Conservation (phyloP, 2,113 vertebrate genomes). For the Paraplagusia blochii region DNA sequence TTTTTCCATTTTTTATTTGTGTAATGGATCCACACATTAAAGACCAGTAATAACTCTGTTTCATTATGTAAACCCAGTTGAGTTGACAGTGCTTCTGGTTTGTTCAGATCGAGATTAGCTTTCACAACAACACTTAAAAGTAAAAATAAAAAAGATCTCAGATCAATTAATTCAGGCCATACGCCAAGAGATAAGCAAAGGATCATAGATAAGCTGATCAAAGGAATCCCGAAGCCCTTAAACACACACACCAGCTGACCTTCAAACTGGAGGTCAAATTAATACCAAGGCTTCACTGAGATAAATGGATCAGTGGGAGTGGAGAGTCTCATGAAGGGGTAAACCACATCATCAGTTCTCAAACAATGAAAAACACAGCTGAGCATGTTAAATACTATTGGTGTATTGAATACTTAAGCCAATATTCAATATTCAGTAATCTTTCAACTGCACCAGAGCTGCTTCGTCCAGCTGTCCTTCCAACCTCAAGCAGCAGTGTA, state of each 20-base stretch:
- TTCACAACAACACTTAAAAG: not conserved
- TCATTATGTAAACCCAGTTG: constrained; percentile 3
- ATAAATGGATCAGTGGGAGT: constrained; percentile 11
- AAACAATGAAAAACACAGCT: no score
- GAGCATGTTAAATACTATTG: no score
- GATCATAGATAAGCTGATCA: not conserved
- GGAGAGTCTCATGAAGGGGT: not conserved
- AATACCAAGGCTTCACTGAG: constrained; percentile 19
- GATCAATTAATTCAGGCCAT: constrained; percentile 27
- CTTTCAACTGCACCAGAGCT: no score
- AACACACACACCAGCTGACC: constrained; percentile 37
- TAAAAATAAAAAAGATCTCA: not conserved
- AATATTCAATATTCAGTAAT: no score
- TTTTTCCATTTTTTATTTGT: not conserved
- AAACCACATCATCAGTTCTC: no score
- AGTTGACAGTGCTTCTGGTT: not conserved
- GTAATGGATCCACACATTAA: not conserved
- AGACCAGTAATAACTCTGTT: constrained; percentile 6
- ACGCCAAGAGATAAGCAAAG: constrained; percentile 5
- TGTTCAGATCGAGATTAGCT: not conserved
- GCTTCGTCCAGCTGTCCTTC: no score
- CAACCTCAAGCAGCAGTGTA: no score
- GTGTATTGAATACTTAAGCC: no score
- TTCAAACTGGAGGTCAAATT: constrained; percentile 40
- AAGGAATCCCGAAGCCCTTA: not conserved